phyloP scores from a whole-genome alignment of 2,797 vertebrate genomes.

The Allobates femoralis region DNA sequence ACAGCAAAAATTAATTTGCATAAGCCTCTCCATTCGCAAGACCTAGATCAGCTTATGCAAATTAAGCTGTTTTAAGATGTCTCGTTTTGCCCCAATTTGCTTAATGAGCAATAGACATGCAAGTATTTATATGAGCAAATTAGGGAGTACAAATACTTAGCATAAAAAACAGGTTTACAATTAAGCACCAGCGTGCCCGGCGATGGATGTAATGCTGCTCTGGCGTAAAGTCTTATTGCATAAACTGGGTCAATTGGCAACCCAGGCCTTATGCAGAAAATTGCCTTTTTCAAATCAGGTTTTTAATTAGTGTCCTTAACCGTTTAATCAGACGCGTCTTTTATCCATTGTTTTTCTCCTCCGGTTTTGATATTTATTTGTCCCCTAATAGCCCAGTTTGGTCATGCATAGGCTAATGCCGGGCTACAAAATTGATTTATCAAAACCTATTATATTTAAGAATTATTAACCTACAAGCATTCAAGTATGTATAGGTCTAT shows the following conservation, averaged over 20 bases:
- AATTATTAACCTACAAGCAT: neutral
- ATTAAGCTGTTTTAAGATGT: constrained; percentile 64
- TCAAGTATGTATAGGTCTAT: neutral
- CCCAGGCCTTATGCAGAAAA: constrained; percentile 55
- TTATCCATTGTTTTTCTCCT: constrained; percentile 43
- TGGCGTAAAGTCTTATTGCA: constrained; percentile 61
- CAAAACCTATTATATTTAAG: neutral
- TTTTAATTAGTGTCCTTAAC: constrained; percentile 64
- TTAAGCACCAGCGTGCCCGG: constrained; percentile 61
- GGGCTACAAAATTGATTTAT: neutral
- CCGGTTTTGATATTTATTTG: constrained; percentile 44
- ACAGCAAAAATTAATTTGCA: constrained; percentile 62
- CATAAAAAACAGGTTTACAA: constrained; percentile 65
- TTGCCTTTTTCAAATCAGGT: constrained; percentile 63
- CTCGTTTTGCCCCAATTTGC: constrained; percentile 63
- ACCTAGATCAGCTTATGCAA: constrained; percentile 61
- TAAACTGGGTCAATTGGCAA: constrained; percentile 64
- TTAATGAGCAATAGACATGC: constrained; percentile 64
- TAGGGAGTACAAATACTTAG: constrained; percentile 64
- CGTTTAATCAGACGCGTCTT: constrained; percentile 56
- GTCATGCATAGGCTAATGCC: constrained; percentile 1
- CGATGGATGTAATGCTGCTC: constrained; percentile 55
- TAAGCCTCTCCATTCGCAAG: constrained; percentile 60
- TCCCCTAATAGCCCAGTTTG: constrained; percentile 12
- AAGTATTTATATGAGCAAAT: constrained; percentile 65